phyloP scores from a whole-genome alignment of 2,113 vertebrate genomes.

The Poeciliopsis turrubarensis region DNA sequence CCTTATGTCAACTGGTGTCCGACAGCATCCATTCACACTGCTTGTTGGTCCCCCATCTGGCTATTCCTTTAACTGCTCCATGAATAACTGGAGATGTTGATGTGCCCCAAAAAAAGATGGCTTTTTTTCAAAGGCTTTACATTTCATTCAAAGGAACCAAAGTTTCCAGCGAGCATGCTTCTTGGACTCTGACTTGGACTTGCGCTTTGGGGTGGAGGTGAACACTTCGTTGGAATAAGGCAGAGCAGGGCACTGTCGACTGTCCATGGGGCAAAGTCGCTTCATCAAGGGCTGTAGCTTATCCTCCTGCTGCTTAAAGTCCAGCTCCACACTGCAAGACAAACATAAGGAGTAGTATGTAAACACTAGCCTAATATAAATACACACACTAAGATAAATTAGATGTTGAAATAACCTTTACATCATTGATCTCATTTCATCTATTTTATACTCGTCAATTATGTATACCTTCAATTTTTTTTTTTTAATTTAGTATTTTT shows the following conservation, averaged over 20 bases:
- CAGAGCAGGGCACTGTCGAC: slow-evolving; percentile 91
- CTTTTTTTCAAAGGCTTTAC: slow-evolving; percentile 45
- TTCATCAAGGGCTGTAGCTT: slow-evolving; percentile 95
- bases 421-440: too few species aligned
- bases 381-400: too few species aligned
- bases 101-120: slow-evolving; percentile 40
- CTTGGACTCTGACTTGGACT: slow-evolving; percentile 98
- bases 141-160: slow-evolving; percentile 92
- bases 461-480: too few species aligned
- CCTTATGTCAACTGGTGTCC: slow-evolving; percentile 39
- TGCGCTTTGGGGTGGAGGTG: slow-evolving; percentile 96
- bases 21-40: slow-evolving; percentile 33
- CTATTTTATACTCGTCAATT: too few species aligned
- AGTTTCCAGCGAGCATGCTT: slow-evolving; percentile 99
- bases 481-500: too few species aligned
- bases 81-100: slow-evolving; percentile 35
- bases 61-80: slow-evolving; percentile 77
- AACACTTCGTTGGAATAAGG: slow-evolving; percentile 95
- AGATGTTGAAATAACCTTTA: too few species aligned
- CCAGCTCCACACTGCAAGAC: slow-evolving; percentile 91
- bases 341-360: slow-evolving; percentile 31
- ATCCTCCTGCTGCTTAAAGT: slow-evolving; percentile 98
- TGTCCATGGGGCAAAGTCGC: slow-evolving; percentile 91
- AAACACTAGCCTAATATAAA: too few species aligned
- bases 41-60: slow-evolving; percentile 39